phyloP scores from a whole-genome alignment of 2,888 invertebrate species.

The Stratiomys singularior region DNA sequence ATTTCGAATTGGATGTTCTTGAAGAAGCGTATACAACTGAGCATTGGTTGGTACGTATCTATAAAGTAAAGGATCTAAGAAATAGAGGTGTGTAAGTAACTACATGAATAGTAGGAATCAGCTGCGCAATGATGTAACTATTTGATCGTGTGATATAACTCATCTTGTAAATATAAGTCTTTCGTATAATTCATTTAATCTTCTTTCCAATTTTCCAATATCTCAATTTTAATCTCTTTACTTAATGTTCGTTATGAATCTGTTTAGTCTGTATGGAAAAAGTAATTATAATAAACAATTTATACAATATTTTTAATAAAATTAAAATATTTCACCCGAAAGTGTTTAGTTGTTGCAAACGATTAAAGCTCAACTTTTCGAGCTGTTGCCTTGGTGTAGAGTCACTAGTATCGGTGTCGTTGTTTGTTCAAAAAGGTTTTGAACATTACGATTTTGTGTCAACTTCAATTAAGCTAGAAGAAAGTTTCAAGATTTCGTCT shows the following conservation, averaged over 20 bases:
- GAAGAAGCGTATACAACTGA: conserved; percentile 99
- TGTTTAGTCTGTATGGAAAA: conserved; percentile 8
- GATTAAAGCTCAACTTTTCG: too few species aligned
- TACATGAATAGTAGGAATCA: not conserved
- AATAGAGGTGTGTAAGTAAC: conserved; percentile 80
- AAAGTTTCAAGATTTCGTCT: too few species aligned
- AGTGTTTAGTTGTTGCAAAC: too few species aligned
- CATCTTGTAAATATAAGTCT: conserved; percentile 29
- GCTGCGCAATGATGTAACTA: conserved; percentile 5
- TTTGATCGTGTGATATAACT: conserved; percentile 34
- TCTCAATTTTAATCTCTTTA: conserved; percentile 29
- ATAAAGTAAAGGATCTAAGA: conserved; percentile 94
- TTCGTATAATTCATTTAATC: conserved; percentile 1
- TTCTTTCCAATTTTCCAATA: not conserved
- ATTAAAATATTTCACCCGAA: not conserved
- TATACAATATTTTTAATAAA: conserved; percentile 41
- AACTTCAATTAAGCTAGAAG: too few species aligned
- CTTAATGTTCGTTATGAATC: conserved; percentile 26
- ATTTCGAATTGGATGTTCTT: conserved; percentile 96
- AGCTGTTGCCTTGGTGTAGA: too few species aligned
- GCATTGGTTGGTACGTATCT: conserved; percentile 98
- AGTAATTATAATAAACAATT: conserved; percentile 33
- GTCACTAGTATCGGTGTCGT: too few species aligned
- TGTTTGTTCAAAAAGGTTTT: too few species aligned
- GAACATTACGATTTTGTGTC: too few species aligned